Conservation (phyloP, 2,113 vertebrate species). For the Plectropomus leopardus region DNA sequence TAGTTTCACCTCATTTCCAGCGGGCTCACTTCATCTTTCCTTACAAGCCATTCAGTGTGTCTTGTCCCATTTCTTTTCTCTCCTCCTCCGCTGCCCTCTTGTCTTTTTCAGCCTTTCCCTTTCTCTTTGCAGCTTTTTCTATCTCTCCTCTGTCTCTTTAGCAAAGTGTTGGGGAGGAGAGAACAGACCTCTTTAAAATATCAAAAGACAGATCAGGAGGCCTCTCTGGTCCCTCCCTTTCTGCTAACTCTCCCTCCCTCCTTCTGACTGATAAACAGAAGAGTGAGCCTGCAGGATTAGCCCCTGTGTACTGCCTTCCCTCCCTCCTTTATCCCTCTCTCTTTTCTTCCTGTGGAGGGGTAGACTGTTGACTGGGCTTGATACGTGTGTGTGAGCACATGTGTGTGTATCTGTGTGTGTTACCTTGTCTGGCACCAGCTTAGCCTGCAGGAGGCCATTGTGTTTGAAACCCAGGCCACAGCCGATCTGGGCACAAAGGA, state of each 20-base stretch:
- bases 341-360: slow-evolving; percentile 73
- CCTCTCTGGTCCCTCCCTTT: slow-evolving; percentile 66
- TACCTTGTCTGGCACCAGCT: slow-evolving; percentile 79
- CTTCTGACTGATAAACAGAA: slow-evolving; percentile 76
- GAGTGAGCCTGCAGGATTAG: slow-evolving; percentile 81
- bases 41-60: slow-evolving; percentile 57
- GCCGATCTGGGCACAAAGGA: slow-evolving; percentile 57
- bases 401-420: slow-evolving; percentile 59
- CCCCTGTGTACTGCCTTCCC: slow-evolving; percentile 68
- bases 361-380: slow-evolving; percentile 67
- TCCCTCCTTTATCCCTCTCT: slow-evolving; percentile 74
- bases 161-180: slow-evolving; percentile 77
- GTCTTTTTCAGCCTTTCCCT: slow-evolving; percentile 54
- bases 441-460: slow-evolving; percentile 75
- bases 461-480: slow-evolving; percentile 68
- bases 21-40: slow-evolving; percentile 60
- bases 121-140: slow-evolving; percentile 54
- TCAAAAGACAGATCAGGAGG: slow-evolving; percentile 84
- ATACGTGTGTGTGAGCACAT: slow-evolving; percentile 62
- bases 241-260: slow-evolving; percentile 67
- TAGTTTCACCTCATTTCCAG: slow-evolving; percentile 61
- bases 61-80: slow-evolving; percentile 43
- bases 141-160: slow-evolving; percentile 55
- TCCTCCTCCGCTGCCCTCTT: slow-evolving; percentile 56
- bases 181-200: slow-evolving; percentile 85